Evolutionary conservation across 2,113 vertebrate species (phyloP).

Genomic region (Leucopternis melanops): DNA sequence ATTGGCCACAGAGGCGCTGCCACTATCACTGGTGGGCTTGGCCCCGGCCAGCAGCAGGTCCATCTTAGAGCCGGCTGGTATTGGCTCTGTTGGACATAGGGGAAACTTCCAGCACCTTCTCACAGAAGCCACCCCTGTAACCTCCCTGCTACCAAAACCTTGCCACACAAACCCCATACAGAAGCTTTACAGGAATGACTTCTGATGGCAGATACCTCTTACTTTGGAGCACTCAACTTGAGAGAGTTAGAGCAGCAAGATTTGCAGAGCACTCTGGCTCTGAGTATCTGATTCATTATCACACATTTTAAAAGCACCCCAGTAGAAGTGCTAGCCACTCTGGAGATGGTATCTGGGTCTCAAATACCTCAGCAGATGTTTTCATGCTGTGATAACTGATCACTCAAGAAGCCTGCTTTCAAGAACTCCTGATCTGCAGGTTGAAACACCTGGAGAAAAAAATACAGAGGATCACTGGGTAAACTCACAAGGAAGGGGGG

Average conservation of each 20-base stretch:
- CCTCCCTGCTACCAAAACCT: too few species aligned
- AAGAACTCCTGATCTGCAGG: background rate
- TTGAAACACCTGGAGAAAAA: background rate
- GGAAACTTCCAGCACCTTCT: too few species aligned
- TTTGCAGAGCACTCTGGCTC: fast-evolving
- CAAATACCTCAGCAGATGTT: background rate
- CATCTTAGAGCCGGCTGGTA: too few species aligned
- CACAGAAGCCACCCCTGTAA: too few species aligned
- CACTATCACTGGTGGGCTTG: too few species aligned
- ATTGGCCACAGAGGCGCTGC: background rate
- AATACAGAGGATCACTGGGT: background rate
- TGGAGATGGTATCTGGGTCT: background rate
- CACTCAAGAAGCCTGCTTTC: background rate
- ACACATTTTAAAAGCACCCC: background rate
- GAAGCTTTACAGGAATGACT: background rate
- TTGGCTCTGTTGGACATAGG: too few species aligned
- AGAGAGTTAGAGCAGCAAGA: background rate
- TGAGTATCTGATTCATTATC: background rate
- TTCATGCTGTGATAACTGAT: background rate
- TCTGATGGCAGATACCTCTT: background rate
- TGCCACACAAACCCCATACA: too few species aligned
- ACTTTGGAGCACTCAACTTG: background rate
- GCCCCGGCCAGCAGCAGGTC: too few species aligned
- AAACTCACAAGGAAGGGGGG: background rate
- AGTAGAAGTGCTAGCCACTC: background rate